Evolutionary conservation across 2,797 vertebrate genomes (phyloP), one percentile per base, ranked within the genome.

Genomic region (Spinibarbus caldwelli): DNA sequence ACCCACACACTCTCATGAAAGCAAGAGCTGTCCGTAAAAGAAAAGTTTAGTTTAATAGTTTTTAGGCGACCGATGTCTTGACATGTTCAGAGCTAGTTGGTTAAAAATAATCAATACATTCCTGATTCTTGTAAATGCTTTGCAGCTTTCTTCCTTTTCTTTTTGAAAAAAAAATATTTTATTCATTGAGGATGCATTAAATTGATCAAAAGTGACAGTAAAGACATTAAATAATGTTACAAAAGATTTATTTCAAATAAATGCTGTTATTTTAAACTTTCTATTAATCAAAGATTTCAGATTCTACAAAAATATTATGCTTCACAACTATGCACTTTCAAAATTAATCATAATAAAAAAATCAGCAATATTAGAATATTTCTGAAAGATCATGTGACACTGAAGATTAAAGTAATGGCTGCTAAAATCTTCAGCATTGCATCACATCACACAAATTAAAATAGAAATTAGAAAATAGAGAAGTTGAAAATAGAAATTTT

Each of bases 11-110:
- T 49, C 62, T 43, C 34, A 77, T 54, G 71, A 23, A 83, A 66
- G 47, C 26, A 21, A 43, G 2, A 70, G 36, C 49, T 68, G 34
- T 38, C 31, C 19, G 47, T 41, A 15, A 67, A 45, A 67, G 1
- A 67, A 77, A 77, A 3, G 17, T 83, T 76, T 54, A 31, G 19
- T 41, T 66, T 11, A 57, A n/a, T 57, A n/a, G 54, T 57, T 57
- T 57, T n/a, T 36, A 36, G 31, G 21, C 71, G 49, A 59, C 45
- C 72, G n/a, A 15, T 41, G 23, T 26, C 54, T 82, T 47, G 78
- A 85, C 71, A 78, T 26, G 17, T 78, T 85, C 86, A 3, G 49
- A 43, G 9, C 8, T 26, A 21, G 36, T 12, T 11, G 9, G 34
- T 78, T 41, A 71, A 43, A 68, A 80, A 12, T 4, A 62, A 62